Evolutionary conservation across 2,113 vertebrate species (phyloP), one percentile per base, ranked within the genome.

Genomic region (Seriola aureovittata): DNA sequence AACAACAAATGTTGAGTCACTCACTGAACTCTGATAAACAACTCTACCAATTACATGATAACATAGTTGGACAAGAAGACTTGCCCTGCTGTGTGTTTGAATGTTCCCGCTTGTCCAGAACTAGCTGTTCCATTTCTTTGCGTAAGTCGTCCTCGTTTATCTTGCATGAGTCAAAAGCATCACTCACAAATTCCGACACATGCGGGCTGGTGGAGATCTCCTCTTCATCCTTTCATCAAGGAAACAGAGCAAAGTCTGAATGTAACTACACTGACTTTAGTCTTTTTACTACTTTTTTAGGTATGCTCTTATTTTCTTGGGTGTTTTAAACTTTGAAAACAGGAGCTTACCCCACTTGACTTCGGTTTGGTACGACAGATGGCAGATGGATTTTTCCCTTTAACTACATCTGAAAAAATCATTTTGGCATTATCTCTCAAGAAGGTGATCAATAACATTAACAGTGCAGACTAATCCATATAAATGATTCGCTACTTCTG

Each of bases 341-440:
- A 73, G 11, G 8, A 8, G 0, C 92, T 95, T 95, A 97, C 97
- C 96, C 97, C 96, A 89, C 90, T 95, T 80, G 93, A 81, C 92
- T 97, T 96, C 78, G 94, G 86, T 87, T 94, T 94, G 92, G 92
- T 83, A 70, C 94, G 96, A 90, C 95, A 95, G 67, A 92, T 76
- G 19, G 94, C 90, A 66, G 96, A 92, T 0, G 95, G 93, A 16
- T 95, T 96, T 93, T 96, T 97, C 77, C 91, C 95, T 69, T 96
- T 93, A 58, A 95, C 94, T 83, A 82, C 92, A 94, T 96, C 96
- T 97, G 75, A 57, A 81, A 69, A 73, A 70, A 60, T 3, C 2
- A 10, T 14, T 17, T 5, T 58, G 25, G 23, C 11, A 75, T 58
- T 10, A 71, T 36, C 29, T 74, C 7, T 52, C 0, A 8, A 23